Percentiles rank a stretch among this genome's conserved stretches.
Conservation (phyloP, 2,797 vertebrate species). For the Danio albolineatus region DNA sequence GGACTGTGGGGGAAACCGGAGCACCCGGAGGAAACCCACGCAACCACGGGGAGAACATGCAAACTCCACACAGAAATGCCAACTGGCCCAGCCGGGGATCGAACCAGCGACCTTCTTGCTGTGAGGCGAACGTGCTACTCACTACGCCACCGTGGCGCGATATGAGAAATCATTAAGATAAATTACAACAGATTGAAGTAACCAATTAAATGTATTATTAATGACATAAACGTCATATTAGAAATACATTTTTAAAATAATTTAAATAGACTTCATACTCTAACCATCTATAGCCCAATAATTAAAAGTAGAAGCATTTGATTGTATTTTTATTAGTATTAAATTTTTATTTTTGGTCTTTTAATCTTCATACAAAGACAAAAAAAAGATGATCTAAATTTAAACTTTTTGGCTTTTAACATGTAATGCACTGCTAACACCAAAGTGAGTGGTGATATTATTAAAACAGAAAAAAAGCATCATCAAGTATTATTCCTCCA, state of each 20-base stretch:
- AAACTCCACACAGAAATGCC: too few species aligned
- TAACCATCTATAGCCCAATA: neutral
- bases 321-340: too few species aligned
- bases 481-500: slow-evolving; percentile 19
- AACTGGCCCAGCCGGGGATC: too few species aligned
- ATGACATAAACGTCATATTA: neutral
- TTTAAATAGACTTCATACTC: neutral
- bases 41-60: too few species aligned
- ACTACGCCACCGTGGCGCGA: too few species aligned
- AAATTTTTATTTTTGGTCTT: neutral
- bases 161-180: too few species aligned
- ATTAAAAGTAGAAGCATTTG: neutral
- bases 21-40: too few species aligned
- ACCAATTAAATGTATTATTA: neutral
- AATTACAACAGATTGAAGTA: neutral
- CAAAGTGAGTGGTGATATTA: neutral
- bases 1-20: too few species aligned
- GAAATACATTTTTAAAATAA: neutral
- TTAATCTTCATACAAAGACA: neutral
- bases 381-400: too few species aligned
- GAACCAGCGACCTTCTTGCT: too few species aligned
- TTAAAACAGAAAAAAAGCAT: neutral
- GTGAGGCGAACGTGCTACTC: too few species aligned
- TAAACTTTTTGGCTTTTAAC: neutral
- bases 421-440: neutral